Conservation (phyloP, 2,797 vertebrate genomes). For the Gallinago nigripennis region DNA sequence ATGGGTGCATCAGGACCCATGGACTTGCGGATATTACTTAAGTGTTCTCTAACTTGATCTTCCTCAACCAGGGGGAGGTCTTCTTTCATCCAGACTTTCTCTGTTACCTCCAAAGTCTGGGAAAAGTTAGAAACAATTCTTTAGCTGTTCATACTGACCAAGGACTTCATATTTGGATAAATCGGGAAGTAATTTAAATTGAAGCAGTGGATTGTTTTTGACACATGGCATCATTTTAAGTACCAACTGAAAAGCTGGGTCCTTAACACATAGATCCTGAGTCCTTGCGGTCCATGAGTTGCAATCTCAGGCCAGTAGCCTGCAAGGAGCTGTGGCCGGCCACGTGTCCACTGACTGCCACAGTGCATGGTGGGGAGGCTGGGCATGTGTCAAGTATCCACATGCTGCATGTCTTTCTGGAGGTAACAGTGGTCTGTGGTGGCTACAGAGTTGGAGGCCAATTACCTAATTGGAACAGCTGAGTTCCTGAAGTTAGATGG, state of each 20-base stretch:
- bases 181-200: background rate
- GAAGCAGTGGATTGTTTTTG: background rate
- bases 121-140: background rate
- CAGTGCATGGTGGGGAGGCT: background rate
- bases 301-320: background rate
- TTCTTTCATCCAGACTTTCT: too few relatives aligned
- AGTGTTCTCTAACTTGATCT: too few relatives aligned
- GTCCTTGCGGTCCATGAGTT: background rate
- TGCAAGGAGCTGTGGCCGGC: background rate
- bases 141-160: background rate
- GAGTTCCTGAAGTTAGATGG: background rate
- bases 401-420: background rate
- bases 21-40: too few relatives aligned
- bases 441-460: background rate
- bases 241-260: background rate
- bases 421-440: background rate
- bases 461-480: accelerated
- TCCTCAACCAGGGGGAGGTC: too few relatives aligned
- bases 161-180: background rate
- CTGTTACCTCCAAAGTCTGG: too few relatives aligned
- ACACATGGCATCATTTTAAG: background rate
- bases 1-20: too few relatives aligned
- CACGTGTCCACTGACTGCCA: accelerated
- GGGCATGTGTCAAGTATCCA: accelerated
- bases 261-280: accelerated